Percentiles rank a stretch among this genome's conserved stretches.
phyloP scores from a whole-genome alignment of 2,797 vertebrate genomes.

The Toxotes lorentzi region DNA sequence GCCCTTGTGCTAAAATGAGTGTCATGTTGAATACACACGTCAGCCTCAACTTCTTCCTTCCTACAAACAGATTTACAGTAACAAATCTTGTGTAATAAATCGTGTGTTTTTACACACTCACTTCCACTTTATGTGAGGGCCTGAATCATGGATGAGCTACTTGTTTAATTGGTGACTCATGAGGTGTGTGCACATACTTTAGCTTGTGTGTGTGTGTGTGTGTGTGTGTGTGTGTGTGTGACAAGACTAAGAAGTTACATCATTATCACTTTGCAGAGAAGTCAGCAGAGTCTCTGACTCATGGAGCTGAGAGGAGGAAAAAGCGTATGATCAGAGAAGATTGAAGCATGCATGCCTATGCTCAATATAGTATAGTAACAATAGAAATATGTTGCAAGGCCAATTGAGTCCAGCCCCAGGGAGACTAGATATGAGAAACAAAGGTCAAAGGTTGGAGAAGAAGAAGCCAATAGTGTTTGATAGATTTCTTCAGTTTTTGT shows the following conservation, averaged over 20 bases:
- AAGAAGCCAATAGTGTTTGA: not conserved
- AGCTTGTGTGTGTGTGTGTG: conserved; percentile 14
- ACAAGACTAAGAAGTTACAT: not conserved
- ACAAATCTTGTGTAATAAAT: too few relatives aligned
- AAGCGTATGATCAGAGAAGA: conserved; percentile 2
- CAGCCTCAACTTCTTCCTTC: conserved; percentile 12
- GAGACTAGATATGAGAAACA: conserved; percentile 38
- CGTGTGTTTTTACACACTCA: not conserved
- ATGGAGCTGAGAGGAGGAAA: conserved; percentile 30
- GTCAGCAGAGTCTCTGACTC: conserved; percentile 46
- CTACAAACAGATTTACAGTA: not conserved
- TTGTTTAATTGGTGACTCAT: conserved; percentile 62
- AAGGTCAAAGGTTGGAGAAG: conserved; percentile 32
- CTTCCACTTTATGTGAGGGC: conserved; percentile 18
- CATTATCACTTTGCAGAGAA: conserved; percentile 27
- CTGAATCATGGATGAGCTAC: conserved; percentile 41
- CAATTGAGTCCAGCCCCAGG: conserved; percentile 9
- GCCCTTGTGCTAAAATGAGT: conserved; percentile 36
- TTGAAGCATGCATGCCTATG: conserved; percentile 6
- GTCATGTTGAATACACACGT: conserved; percentile 18
- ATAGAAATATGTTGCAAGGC: conserved; percentile 19
- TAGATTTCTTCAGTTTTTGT: conserved; percentile 14
- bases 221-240: conserved; percentile 17
- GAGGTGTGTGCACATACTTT: not conserved
- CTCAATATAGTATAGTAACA: too few relatives aligned